Conservation (phyloP, 2,113 vertebrate species). For the Misgurnus mizolepis region DNA sequence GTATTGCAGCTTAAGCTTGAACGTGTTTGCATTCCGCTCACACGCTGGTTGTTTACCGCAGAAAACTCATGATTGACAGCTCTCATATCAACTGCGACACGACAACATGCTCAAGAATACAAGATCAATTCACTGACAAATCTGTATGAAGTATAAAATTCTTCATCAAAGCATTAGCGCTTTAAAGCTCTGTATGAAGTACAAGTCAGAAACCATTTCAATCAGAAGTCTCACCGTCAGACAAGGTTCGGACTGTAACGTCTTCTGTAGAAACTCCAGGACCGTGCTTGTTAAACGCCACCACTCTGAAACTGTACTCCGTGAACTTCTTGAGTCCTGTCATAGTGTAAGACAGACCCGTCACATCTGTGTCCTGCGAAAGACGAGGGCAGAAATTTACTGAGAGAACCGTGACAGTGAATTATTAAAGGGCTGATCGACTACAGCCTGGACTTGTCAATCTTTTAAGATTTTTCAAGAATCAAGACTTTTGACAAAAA, state of each 20-base stretch:
- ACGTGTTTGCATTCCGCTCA: slow-evolving; percentile 1
- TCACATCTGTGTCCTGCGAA: slow-evolving; percentile 85
- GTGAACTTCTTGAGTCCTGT: slow-evolving; percentile 89
- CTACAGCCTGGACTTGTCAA: too few species aligned
- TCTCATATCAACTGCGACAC: not conserved
- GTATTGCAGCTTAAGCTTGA: not conserved
- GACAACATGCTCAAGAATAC: slow-evolving; percentile 10
- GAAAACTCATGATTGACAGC: not conserved
- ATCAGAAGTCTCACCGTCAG: slow-evolving; percentile 78
- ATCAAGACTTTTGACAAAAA: too few species aligned
- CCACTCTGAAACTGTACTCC: slow-evolving; percentile 92
- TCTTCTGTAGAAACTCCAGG: slow-evolving; percentile 95
- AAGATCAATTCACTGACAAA: not conserved
- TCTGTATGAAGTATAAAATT: not conserved
- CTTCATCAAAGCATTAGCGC: not conserved
- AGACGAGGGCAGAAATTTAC: not conserved
- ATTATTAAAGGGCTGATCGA: too few species aligned
- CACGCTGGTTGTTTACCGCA: not conserved
- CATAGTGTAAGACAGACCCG: slow-evolving; percentile 82
- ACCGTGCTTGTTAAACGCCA: slow-evolving; percentile 95
- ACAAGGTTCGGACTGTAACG: slow-evolving; percentile 81
- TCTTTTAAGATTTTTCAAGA: too few species aligned
- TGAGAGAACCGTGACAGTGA: not conserved
- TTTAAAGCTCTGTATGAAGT: not conserved
- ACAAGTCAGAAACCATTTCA: not conserved